phyloP scores from a whole-genome alignment of 1,140 invertebrate species.

The Antheraea pernyi region DNA sequence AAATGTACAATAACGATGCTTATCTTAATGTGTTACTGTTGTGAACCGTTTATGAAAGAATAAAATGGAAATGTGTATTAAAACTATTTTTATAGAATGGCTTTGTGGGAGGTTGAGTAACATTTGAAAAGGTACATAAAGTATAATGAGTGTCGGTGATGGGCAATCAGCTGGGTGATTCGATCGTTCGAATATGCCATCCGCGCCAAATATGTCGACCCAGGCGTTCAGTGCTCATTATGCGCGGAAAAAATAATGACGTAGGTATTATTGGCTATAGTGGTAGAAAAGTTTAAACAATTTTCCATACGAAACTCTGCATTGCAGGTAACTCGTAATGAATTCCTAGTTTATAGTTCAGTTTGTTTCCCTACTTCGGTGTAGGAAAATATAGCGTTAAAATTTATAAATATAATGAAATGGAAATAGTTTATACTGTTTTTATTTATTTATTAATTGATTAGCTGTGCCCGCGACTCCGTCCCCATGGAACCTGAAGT shows the following conservation, averaged over 20 bases:
- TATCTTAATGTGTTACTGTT: too few species aligned
- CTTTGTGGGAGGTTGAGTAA: neutral
- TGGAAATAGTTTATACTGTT: too few species aligned
- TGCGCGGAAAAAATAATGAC: neutral
- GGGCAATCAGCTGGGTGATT: constrained; percentile 13
- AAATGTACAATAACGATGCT: too few species aligned
- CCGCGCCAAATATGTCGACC: constrained; percentile 10
- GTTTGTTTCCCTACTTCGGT: neutral
- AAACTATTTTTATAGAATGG: neutral
- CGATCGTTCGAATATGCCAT: constrained; percentile 13
- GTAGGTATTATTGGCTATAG: neutral
- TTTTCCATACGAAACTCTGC: neutral
- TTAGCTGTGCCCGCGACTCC: too few species aligned
- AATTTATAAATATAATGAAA: too few species aligned
- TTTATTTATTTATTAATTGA: too few species aligned
- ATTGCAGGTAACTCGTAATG: neutral
- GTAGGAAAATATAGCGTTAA: too few species aligned
- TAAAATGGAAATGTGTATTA: neutral
- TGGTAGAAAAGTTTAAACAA: neutral
- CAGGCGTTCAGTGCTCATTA: constrained; percentile 12
- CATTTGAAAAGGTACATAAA: constrained; percentile 15
- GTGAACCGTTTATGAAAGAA: neutral
- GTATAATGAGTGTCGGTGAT: constrained; percentile 12
- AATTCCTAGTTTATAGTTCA: neutral
- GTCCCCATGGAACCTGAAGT: too few species aligned